These are phyloP conservation scores for Macropus fuliginosus DNA, from an alignment of 2,797 vertebrate species.

Conservation along the genomic window DNA sequence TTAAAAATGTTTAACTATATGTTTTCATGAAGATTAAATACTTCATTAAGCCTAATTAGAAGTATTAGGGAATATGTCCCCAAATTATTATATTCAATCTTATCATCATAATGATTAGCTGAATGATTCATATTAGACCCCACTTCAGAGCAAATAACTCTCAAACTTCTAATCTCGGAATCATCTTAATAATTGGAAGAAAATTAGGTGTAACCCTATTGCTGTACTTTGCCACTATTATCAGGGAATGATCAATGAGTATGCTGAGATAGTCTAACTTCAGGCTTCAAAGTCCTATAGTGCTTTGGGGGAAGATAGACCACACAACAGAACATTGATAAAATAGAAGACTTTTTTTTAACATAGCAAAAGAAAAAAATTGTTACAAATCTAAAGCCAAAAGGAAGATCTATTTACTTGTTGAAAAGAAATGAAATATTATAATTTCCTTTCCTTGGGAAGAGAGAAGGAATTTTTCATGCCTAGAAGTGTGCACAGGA, in stretches of 20 bases:
- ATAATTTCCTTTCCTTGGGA: neutral
- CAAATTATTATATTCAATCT: slow-evolving; percentile 38
- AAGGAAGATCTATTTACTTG: neutral
- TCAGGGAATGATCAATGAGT: slow-evolving; percentile 83
- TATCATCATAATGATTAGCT: slow-evolving; percentile 25
- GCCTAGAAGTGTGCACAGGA: neutral
- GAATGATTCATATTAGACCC: slow-evolving; percentile 39
- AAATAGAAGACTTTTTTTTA: slow-evolving; percentile 71
- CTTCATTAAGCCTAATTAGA: slow-evolving; percentile 39
- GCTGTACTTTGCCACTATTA: slow-evolving; percentile 68
- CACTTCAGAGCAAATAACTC: slow-evolving; percentile 12
- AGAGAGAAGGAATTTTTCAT: neutral
- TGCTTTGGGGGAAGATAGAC: slow-evolving; percentile 75
- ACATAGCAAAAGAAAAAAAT: slow-evolving; percentile 74
- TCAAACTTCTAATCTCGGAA: slow-evolving; percentile 70
- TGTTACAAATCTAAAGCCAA: slow-evolving; percentile 9
- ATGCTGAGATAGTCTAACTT: slow-evolving; percentile 82
- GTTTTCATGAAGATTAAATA: slow-evolving; percentile 51
- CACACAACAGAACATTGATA: slow-evolving; percentile 76
- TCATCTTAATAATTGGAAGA: slow-evolving; percentile 82
- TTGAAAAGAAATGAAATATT: too few relatives aligned
- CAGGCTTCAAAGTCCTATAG: slow-evolving; percentile 76
- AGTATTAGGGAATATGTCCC: slow-evolving; percentile 38
- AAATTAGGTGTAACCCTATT: slow-evolving; percentile 78
- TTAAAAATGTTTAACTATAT: slow-evolving; percentile 34